Conservation (phyloP, 92 coral and sea anemone species). For the Umimayanthus kanabou region DNA sequence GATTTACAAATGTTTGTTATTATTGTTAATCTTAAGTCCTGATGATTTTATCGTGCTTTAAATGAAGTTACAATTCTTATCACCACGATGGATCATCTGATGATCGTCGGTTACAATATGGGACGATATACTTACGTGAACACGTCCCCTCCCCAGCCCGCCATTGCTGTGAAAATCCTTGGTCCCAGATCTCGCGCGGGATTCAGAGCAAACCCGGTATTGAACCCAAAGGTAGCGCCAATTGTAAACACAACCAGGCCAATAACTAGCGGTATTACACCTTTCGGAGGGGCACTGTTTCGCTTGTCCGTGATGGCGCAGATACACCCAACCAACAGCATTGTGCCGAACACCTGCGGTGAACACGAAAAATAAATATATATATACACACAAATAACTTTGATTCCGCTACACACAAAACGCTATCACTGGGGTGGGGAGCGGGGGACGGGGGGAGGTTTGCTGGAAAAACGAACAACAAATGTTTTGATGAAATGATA, state of each 20-base stretch:
- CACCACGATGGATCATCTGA: not conserved
- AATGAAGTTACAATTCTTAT: no score
- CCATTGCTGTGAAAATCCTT: conserved; percentile 75
- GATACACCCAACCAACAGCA: conserved; percentile 67
- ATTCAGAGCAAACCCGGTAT: conserved; percentile 87
- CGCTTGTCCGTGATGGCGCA: conserved; percentile 74
- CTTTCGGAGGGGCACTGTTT: conserved; percentile 75
- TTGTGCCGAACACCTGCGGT: conserved; percentile 64
- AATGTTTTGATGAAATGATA: no score
- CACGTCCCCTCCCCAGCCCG: conserved; percentile 79
- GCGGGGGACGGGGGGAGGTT: no score
- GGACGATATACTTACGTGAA: conserved; percentile 20
- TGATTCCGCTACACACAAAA: no score
- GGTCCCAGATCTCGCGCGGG: conserved; percentile 95
- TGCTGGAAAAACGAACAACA: no score
- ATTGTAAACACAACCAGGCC: conserved; percentile 86
- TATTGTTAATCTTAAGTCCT: no score
- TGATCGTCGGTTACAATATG: not conserved
- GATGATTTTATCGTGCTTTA: no score
- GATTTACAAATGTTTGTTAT: no score
- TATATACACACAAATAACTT: no score
- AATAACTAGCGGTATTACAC: conserved; percentile 74
- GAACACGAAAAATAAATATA: no score
- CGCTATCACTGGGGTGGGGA: no score
- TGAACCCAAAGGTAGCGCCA: conserved; percentile 86